Evolutionary conservation across 2,113 vertebrate species (phyloP).

Genomic region (Riparia riparia): DNA sequence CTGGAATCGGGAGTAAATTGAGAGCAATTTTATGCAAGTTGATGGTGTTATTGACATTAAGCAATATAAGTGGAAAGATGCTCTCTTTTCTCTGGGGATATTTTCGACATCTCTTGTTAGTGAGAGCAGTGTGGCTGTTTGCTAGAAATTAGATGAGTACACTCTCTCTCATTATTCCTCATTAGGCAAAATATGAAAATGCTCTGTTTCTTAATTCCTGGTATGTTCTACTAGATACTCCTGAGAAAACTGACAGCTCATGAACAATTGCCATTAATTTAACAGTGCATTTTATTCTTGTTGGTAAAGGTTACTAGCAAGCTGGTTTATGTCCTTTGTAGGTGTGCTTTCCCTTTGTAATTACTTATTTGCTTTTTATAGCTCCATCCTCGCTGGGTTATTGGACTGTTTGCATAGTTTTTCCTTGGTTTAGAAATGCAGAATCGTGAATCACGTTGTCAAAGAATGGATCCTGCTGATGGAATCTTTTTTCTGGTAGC

Average conservation of each 20-base stretch:
- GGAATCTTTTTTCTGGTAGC: not conserved
- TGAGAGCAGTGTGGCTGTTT: not conserved
- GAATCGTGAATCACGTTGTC: not conserved
- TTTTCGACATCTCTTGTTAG: slow-evolving; percentile 32
- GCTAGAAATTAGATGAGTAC: slow-evolving; percentile 42
- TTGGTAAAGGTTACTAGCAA: slow-evolving; percentile 1
- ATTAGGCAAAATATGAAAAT: slow-evolving; percentile 37
- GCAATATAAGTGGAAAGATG: not conserved
- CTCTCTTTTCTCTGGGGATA: not conserved
- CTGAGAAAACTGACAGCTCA: slow-evolving; percentile 11
- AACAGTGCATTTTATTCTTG: slow-evolving; percentile 3
- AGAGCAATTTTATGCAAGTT: not conserved
- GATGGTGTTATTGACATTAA: not conserved
- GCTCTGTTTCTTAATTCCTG: slow-evolving; percentile 28
- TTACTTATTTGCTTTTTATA: not conserved
- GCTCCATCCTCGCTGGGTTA: not conserved
- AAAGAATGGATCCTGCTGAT: not conserved
- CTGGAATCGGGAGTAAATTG: not conserved
- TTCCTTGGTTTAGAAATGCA: not conserved
- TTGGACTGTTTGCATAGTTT: not conserved
- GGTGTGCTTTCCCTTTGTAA: not conserved
- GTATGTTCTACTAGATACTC: not conserved
- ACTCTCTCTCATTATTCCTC: not conserved
- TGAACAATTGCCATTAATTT: slow-evolving; percentile 11
- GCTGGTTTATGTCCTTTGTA: not conserved